Conservation (phyloP, 1,140 invertebrate genomes). For the Sarcophaga bullata region DNA sequence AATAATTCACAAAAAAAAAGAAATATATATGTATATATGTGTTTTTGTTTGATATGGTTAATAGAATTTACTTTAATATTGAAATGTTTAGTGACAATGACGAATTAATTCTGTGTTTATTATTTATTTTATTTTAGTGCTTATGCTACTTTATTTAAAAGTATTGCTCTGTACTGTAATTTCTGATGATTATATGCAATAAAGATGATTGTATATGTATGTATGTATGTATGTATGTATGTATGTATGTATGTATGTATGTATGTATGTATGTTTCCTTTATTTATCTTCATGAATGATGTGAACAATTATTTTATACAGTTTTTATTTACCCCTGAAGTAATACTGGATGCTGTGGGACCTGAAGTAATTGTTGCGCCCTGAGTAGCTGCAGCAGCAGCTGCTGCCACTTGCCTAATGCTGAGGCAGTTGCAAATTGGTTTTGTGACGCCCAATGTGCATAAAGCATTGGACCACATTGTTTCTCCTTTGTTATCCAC, state of each 20-base stretch:
- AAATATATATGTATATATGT: no score
- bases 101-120: no score
- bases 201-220: not conserved
- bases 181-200: no score
- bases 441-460: constrained; percentile 65
- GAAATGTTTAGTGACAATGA: no score
- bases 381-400: constrained; percentile 56
- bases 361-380: constrained; percentile 60
- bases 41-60: no score
- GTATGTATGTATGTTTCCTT: not conserved
- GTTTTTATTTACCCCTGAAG: constrained; percentile 50
- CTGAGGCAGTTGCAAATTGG: constrained; percentile 65
- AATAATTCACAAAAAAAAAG: no score
- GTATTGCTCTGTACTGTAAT: no score
- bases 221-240: constrained; percentile 32
- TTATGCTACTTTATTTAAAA: no score
- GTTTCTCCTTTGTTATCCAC: constrained; percentile 61
- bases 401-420: constrained; percentile 65
- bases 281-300: constrained; percentile 16
- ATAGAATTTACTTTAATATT: no score
- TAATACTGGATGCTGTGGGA: constrained; percentile 45
- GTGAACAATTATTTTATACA: not conserved
- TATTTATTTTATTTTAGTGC: no score
- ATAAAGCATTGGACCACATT: constrained; percentile 66
- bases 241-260: not conserved